Percentiles rank a stretch among this genome's conserved stretches.
Evolutionary conservation across 2,797 vertebrate species (phyloP).

Genomic region (Gadopsis bispinosus): DNA sequence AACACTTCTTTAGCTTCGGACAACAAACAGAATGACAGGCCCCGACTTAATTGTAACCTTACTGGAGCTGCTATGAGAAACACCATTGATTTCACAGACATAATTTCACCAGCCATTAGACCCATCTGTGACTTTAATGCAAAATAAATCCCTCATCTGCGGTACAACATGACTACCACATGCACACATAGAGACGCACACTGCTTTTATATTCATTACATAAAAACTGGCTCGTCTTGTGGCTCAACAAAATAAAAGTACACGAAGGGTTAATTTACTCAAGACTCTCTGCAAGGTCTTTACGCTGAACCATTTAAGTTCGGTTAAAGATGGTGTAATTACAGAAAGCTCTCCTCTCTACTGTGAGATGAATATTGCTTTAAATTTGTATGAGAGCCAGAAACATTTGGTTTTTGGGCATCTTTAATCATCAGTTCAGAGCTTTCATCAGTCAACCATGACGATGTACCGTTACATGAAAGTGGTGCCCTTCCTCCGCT

Average conservation of each 20-base stretch:
- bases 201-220: slow-evolving; percentile 20
- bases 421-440: slow-evolving; percentile 33
- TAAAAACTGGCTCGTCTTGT: not conserved
- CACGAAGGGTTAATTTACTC: slow-evolving; percentile 6
- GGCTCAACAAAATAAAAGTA: slow-evolving; percentile 25
- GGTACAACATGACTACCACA: not conserved
- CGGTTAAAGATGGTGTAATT: slow-evolving; percentile 30
- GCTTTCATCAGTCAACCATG: slow-evolving; percentile 26
- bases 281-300: not conserved
- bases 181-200: not conserved
- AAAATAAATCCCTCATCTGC: slow-evolving; percentile 23
- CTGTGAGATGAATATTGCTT: slow-evolving; percentile 11
- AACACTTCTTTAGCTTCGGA: slow-evolving; percentile 41
- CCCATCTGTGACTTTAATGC: slow-evolving; percentile 15
- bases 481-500: not conserved
- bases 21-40: slow-evolving; percentile 8
- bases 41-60: slow-evolving; percentile 44
- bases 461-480: slow-evolving; percentile 32
- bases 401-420: slow-evolving; percentile 25
- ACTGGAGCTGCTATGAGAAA: slow-evolving; percentile 10
- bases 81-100: slow-evolving; percentile 55
- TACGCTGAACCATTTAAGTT: slow-evolving; percentile 8
- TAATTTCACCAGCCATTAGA: slow-evolving; percentile 18
- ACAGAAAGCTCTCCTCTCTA: not conserved
- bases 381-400: slow-evolving; percentile 13